phyloP scores from a whole-genome alignment of 2,888 invertebrate genomes.

The Drosophila pseudotalamancana region DNA sequence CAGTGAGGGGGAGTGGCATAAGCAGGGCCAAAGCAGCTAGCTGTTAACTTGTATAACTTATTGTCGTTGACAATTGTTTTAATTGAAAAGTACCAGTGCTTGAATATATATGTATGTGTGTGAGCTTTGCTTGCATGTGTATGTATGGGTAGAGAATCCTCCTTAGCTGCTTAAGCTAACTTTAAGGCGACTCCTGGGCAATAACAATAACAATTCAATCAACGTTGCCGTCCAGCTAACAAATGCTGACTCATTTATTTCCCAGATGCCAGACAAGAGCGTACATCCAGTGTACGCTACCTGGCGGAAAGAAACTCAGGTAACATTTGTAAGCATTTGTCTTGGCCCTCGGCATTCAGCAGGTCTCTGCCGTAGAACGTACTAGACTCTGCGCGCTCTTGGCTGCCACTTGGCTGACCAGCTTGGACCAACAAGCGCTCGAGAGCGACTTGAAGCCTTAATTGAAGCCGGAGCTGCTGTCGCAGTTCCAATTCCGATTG shows the following conservation, averaged over 20 bases:
- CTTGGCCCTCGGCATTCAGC: constrained; percentile 17
- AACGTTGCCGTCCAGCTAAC: constrained; percentile 43
- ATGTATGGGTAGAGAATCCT: constrained; percentile 12
- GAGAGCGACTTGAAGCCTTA: constrained; percentile 43
- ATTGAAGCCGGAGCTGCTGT: constrained; percentile 50
- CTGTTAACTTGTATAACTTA: constrained; percentile 63
- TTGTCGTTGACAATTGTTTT: constrained; percentile 76
- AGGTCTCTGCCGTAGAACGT: constrained; percentile 24
- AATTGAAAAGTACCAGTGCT: constrained; percentile 63
- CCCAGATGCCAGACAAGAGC: constrained; percentile 37
- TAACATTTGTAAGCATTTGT: constrained; percentile 56
- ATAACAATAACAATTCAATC: constrained; percentile 61
- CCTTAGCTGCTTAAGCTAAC: constrained; percentile 27
- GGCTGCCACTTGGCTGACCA: constrained; percentile 49
- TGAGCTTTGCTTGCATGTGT: constrained; percentile 2
- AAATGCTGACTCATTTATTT: constrained; percentile 76
- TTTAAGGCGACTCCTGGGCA: constrained; percentile 39
- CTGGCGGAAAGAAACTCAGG: constrained; percentile 33
- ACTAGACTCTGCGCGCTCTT: constrained; percentile 56
- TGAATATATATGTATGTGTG: background rate
- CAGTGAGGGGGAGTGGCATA: background rate
- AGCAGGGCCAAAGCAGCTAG: constrained; percentile 23
- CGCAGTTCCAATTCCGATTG: constrained; percentile 9
- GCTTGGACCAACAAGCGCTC: constrained; percentile 45
- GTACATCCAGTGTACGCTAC: constrained; percentile 31